These are phyloP conservation scores for Papilio helenus DNA, from an alignment of 1,140 invertebrate species.

Conservation along the genomic window DNA sequence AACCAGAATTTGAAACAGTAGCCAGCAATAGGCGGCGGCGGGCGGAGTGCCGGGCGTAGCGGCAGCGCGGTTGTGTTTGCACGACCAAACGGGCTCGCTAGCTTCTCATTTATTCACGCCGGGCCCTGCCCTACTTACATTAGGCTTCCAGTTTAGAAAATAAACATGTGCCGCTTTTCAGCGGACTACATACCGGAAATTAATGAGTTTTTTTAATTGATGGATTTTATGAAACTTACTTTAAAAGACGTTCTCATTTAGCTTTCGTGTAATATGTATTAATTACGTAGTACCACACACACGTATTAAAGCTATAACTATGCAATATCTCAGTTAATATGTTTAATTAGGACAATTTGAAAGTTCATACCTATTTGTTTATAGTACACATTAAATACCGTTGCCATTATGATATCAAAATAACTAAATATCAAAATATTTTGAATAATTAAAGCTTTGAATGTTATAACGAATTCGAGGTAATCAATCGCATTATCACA, in stretches of 20 bases:
- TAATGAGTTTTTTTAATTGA: not conserved
- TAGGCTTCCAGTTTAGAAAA: slow-evolving; percentile 33
- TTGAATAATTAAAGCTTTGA: not conserved
- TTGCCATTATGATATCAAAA: too few species aligned
- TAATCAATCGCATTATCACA: slow-evolving; percentile 27
- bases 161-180: slow-evolving; percentile 19
- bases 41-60: not conserved
- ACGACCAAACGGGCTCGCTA: slow-evolving; percentile 23
- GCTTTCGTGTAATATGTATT: not conserved
- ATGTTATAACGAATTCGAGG: not conserved
- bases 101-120: slow-evolving; percentile 35
- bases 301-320: too few species aligned
- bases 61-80: slow-evolving; percentile 6
- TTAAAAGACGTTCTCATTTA: not conserved
- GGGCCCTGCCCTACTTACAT: slow-evolving; percentile 33
- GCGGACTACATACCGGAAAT: not conserved
- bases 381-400: too few species aligned
- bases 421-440: not conserved
- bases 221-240: not conserved
- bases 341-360: too few species aligned
- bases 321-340: too few species aligned
- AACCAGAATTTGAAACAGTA: slow-evolving; percentile 27
- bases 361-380: too few species aligned
- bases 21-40: not conserved
- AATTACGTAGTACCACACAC: too few species aligned